A percentile compares a stretch with the other conserved stretches of the same genome.
Evolutionary conservation across 1,140 invertebrate species (phyloP).

Genomic region (Zaprionus ghesquierei): DNA sequence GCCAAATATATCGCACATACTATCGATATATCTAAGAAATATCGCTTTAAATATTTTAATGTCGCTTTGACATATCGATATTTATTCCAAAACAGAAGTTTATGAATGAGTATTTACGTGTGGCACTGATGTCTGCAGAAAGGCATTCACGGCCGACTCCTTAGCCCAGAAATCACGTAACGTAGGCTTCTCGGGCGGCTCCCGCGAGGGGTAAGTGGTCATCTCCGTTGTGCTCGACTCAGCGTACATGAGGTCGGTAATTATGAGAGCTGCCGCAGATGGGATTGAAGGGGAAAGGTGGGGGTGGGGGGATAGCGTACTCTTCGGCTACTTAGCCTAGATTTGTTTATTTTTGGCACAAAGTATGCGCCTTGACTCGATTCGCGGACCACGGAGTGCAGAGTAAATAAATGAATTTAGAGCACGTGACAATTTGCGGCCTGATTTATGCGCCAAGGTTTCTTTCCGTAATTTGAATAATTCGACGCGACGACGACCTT

Average conservation of each 20-base stretch:
- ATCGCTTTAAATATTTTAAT: neutral
- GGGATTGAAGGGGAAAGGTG: neutral
- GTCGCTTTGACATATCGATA: neutral
- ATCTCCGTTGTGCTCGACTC: conserved; percentile 75
- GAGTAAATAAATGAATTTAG: conserved; percentile 71
- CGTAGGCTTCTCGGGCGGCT: conserved; percentile 56
- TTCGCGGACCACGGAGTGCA: conserved; percentile 7
- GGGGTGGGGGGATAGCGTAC: neutral
- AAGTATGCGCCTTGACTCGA: conserved; percentile 53
- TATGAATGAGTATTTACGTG: conserved; percentile 52
- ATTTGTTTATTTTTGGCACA: conserved; percentile 49
- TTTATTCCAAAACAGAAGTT: neutral
- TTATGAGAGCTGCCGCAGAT: conserved; percentile 8
- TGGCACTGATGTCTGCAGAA: conserved; percentile 59
- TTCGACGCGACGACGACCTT: conserved; percentile 14
- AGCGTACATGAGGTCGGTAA: conserved; percentile 60
- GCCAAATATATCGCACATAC: too few relatives aligned
- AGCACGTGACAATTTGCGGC: conserved; percentile 68
- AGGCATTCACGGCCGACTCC: conserved; percentile 77
- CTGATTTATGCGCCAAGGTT: conserved; percentile 50
- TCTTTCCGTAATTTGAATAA: conserved; percentile 66
- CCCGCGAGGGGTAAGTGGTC: conserved; percentile 64
- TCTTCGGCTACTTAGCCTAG: conserved; percentile 59
- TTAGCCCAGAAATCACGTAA: conserved; percentile 79
- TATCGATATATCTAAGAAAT: neutral